Conservation (phyloP, 2,888 invertebrate species). For the Netelia fuscicornis region DNA sequence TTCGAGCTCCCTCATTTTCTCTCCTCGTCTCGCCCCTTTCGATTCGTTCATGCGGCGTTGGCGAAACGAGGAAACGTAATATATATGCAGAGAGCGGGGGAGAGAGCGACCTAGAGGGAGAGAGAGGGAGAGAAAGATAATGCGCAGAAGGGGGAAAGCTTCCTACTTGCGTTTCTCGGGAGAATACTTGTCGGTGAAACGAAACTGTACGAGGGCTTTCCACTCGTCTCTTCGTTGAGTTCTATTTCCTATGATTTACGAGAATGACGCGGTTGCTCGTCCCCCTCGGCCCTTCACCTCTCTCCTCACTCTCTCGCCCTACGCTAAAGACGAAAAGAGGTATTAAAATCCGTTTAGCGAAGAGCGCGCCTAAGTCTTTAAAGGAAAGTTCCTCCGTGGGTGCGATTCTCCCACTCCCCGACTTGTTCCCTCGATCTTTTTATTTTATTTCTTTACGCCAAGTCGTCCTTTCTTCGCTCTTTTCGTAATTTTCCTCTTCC, state of each 20-base stretch:
- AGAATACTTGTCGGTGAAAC: conserved; percentile 29
- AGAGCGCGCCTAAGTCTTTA: conserved; percentile 55
- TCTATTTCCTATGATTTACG: conserved; percentile 68
- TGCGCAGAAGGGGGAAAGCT: neutral
- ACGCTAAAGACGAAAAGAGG: conserved; percentile 45
- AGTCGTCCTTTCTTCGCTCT: neutral
- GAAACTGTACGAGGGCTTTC: conserved; percentile 55
- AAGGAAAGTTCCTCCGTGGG: conserved; percentile 54
- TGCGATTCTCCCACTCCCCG: neutral
- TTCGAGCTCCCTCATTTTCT: neutral
- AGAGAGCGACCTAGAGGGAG: conserved; percentile 3
- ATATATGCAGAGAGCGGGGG: conserved; percentile 9
- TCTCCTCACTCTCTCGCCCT: neutral
- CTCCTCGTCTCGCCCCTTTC: conserved; percentile 9
- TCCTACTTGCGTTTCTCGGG: conserved; percentile 1
- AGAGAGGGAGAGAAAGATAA: neutral
- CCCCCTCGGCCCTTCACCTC: neutral
- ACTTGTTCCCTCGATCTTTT: conserved; percentile 5
- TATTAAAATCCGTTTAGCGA: conserved; percentile 70
- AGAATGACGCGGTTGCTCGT: conserved; percentile 50
- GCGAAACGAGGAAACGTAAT: conserved; percentile 16
- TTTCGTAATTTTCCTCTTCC: conserved; percentile 24
- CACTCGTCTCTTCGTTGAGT: conserved; percentile 47
- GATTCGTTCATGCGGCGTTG: conserved; percentile 23
- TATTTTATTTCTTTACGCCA: conserved; percentile 10